A percentile compares a stretch with the other conserved stretches of the same genome.
Conservation (phyloP, 2,113 vertebrate genomes). For the Porphyrio hochstetteri region DNA sequence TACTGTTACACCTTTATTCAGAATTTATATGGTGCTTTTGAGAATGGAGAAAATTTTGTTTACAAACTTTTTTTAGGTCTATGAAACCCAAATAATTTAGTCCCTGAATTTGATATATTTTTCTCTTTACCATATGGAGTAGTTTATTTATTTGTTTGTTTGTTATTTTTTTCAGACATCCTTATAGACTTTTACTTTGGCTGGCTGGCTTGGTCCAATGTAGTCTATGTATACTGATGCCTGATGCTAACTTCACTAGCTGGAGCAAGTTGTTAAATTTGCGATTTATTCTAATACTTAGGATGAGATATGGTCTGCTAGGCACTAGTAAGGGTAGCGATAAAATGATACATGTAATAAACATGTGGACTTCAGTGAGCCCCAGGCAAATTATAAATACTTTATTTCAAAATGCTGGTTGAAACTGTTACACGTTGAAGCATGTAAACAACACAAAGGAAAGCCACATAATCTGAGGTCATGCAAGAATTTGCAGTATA, state of each 20-base stretch:
- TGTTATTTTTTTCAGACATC: neutral
- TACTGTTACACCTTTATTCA: neutral
- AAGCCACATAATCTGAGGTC: neutral
- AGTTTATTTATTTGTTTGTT: neutral
- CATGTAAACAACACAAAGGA: neutral
- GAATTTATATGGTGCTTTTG: neutral
- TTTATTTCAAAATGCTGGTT: neutral
- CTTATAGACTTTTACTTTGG: neutral
- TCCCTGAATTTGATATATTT: neutral
- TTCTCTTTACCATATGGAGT: neutral
- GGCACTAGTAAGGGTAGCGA: neutral
- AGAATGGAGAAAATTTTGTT: neutral
- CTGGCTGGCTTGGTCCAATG: neutral
- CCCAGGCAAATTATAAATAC: neutral
- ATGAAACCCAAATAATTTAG: neutral
- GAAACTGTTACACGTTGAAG: neutral
- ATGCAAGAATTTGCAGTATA: neutral
- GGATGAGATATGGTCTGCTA: neutral
- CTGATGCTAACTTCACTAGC: neutral
- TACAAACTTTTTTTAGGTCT: fast-evolving
- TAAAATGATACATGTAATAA: neutral
- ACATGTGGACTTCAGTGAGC: neutral
- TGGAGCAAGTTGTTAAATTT: neutral
- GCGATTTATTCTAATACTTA: neutral
- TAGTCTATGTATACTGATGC: neutral